Conservation (phyloP, 92 coral and sea anemone species). For the Heliopora coerulea region DNA sequence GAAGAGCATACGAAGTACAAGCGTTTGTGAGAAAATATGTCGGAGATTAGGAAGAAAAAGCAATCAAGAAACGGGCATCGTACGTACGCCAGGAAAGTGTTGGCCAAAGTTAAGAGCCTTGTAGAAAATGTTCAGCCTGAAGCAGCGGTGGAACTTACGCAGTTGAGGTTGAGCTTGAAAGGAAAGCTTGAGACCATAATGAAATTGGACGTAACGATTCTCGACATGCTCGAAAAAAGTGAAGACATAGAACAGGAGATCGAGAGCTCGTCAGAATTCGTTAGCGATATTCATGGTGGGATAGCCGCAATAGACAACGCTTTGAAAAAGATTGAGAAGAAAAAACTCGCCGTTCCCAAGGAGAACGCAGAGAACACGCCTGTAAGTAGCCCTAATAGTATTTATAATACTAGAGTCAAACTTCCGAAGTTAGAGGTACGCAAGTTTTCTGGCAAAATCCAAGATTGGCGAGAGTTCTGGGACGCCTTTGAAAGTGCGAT, state of each 20-base stretch:
- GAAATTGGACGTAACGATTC: slow-evolving; percentile 31
- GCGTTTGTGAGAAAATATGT: neutral
- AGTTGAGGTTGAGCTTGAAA: slow-evolving; percentile 29
- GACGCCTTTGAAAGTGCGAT: slow-evolving; percentile 57
- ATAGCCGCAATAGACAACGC: slow-evolving; percentile 15
- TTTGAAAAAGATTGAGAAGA: no score
- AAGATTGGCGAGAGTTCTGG: slow-evolving; percentile 60
- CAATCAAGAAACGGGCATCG: slow-evolving; percentile 37
- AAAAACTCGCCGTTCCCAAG: slow-evolving; percentile 7
- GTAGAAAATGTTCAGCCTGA: neutral
- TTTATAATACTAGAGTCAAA: neutral
- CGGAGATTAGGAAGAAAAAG: slow-evolving; percentile 12
- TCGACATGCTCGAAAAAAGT: slow-evolving; percentile 13
- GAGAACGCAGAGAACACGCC: slow-evolving; percentile 2
- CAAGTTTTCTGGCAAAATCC: slow-evolving; percentile 43
- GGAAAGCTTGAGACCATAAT: slow-evolving; percentile 42
- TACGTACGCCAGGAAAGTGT: slow-evolving; percentile 9
- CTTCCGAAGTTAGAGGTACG: slow-evolving; percentile 19
- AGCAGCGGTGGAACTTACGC: slow-evolving; percentile 15
- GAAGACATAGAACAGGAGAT: slow-evolving; percentile 17
- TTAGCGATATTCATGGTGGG: slow-evolving; percentile 1
- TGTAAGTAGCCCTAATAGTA: slow-evolving; percentile 1
- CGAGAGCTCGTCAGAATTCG: slow-evolving; percentile 11
- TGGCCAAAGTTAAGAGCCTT: slow-evolving; percentile 1
- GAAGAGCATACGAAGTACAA: neutral